Evolutionary conservation across 2,888 invertebrate species (phyloP), one percentile per base, ranked within the genome.

Genomic region (Prenolepis imparis): DNA sequence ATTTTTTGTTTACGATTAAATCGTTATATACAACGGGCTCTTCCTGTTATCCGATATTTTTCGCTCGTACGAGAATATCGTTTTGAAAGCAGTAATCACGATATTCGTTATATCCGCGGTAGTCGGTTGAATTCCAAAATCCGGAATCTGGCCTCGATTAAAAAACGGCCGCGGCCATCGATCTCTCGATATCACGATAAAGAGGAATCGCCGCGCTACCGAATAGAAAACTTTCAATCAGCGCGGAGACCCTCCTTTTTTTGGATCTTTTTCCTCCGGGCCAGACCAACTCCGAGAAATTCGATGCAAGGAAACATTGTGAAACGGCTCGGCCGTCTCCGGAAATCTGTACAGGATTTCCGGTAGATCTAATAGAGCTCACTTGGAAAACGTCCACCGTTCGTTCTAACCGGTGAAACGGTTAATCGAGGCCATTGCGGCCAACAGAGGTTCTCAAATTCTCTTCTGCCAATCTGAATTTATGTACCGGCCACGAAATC

Each of bases 351-450:
- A 82, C 83, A 82, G 85, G 83, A 89, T 82, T 90, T 88, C 89
- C 86, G 84, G 87, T 87, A 89, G 87, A 90, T 88, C 88, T 88
- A 88, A 90, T 88, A 89, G 91, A 89, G 85, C 90, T 70, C 88
- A 89, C 88, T 89, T 90, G 92, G 91, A 90, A 91, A 92, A 92
- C 90, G 91, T 92, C 86, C 90, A 91, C 92, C 88, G 86, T 89
- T 91, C 89, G 87, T 87, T 91, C 91, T 88, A 91, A 82, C 88
- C 87, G 90, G 86, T 91, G 91, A 91, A 92, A 91, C 90, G 91
- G 89, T 90, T 92, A 91, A 92, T 92, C 92, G 92, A 89, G 88
- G 89, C 87, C 88, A 87, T 90, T 91, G 90, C 89, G 86, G 88
- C 80, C 88, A 82, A 83, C 91, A 92, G 92, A 52, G 91, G 90